A percentile compares a stretch with the other conserved stretches of the same genome.
Conservation (phyloP, 2,888 invertebrate species). For the Drosophila birchii region DNA sequence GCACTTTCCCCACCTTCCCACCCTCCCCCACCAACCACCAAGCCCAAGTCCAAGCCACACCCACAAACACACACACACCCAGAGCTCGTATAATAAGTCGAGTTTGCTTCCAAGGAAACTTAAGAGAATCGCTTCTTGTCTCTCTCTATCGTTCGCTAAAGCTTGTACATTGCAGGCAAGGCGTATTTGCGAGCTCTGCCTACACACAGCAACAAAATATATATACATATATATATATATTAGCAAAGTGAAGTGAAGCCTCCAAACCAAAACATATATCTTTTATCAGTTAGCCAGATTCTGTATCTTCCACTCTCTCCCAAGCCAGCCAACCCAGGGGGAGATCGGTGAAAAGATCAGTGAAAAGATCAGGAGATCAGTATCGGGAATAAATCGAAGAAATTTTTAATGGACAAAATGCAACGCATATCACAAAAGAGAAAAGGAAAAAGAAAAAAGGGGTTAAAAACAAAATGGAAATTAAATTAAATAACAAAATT, state of each 20-base stretch:
- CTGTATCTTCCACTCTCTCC: conserved; percentile 3
- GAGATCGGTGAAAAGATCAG: not conserved
- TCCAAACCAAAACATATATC: not conserved
- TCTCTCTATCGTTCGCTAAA: not conserved
- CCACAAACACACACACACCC: conserved; percentile 2
- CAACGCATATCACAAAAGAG: conserved; percentile 73
- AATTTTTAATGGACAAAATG: conserved; percentile 63
- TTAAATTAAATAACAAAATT: conserved; percentile 39
- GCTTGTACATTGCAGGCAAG: conserved; percentile 8
- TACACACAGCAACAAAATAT: not conserved
- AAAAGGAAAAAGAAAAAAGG: conserved; percentile 36
- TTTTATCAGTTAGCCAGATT: conserved; percentile 2
- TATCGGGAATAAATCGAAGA: conserved; percentile 21
- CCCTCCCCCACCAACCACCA: not conserved
- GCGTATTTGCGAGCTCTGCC: not conserved
- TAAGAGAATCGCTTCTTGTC: not conserved
- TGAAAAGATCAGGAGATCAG: not conserved
- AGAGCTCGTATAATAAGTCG: not conserved
- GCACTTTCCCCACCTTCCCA: conserved; percentile 33
- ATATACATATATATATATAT: no score
- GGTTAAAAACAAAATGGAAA: conserved; percentile 20
- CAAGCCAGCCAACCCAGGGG: conserved; percentile 4
- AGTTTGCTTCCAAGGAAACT: not conserved
- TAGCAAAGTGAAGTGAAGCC: conserved; percentile 5
- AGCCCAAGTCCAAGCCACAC: not conserved